Base-by-base conservation (phyloP, 2,113 vertebrate genomes). In the Daphoenositta chrysoptera region DNA sequence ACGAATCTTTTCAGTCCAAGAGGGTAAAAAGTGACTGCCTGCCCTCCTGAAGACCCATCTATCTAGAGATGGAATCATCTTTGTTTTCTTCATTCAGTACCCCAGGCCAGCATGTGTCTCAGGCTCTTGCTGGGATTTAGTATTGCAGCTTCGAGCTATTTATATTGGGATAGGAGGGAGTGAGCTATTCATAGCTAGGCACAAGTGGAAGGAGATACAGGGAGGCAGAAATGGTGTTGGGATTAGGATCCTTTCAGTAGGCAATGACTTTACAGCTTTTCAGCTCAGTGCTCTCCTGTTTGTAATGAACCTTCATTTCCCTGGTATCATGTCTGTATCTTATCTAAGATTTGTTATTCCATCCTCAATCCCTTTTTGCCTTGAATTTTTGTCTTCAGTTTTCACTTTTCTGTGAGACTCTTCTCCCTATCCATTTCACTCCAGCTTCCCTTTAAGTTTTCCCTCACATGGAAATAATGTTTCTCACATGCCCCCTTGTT, bases 91-190 rank as follows among this genome's bases (percentile, higher is more conserved):
- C 69, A 26, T 73, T 76, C 48, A 19, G 71, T 90, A 77, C 76
- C 71, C 45, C 45, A 45, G 82, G 85, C 73, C 87, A 68, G 60
- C 39, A 12, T 71, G 96, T 94, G 76, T 96, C 94, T 92, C 69
- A 60, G 72, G 97, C 96, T 95, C 87, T 96, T 76, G 51, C 72
- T 86, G 72, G 54, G 48, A 72, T 89, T 92, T 77, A 89, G 87
- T 63, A 13, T 51, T 91, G 85, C 77, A 30, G 97, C 97, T 97
- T 97, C 69, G 40, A 96, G 97, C 96, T 97, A 95, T 98, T 94
- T 93, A 96, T 96, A 93, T 96, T 95, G 88, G 94, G 90, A 90
- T 70, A 88, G 95, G 76, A 90, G 71, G 61, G 57, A 95, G 83
- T 96, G 90, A 95, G 96, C 80, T 89, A 58, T 96, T 97, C 97